These are phyloP conservation scores for Archivesica marissinica DNA, from an alignment of 1,140 invertebrate genomes.

Conservation along the genomic window DNA sequence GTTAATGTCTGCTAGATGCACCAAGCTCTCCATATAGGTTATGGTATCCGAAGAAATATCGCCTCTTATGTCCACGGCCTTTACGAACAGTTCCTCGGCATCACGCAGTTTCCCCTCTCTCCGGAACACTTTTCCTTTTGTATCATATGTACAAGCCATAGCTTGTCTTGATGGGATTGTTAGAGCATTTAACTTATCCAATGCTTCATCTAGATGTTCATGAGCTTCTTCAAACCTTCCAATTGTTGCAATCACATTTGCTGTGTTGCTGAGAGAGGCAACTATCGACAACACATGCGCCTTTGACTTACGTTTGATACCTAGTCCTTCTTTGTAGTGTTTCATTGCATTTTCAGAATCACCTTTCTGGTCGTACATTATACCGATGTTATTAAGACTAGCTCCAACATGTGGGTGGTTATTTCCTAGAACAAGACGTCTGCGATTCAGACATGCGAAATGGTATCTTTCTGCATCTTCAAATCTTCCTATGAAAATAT, in stretches of 20 bases:
- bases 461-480: conserved; percentile 48
- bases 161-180: neutral
- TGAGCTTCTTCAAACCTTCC: conserved; percentile 10
- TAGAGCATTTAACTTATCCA: neutral
- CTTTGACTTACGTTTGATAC: conserved; percentile 10
- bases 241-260: neutral
- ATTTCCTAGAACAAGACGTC: neutral
- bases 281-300: conserved; percentile 1
- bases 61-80: conserved; percentile 16
- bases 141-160: conserved; percentile 28
- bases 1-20: conserved; percentile 32
- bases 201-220: conserved; percentile 39
- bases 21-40: conserved; percentile 34
- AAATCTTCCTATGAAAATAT: conserved; percentile 19
- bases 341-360: conserved; percentile 31
- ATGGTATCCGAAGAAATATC: neutral
- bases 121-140: conserved; percentile 34
- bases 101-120: neutral
- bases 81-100: conserved; percentile 29
- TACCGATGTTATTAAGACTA: conserved; percentile 47
- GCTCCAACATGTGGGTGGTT: conserved; percentile 40
- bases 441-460: conserved; percentile 27
- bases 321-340: conserved; percentile 32
- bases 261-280: conserved; percentile 35
- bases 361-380: conserved; percentile 46